These are phyloP conservation scores for Malacosoma neustria DNA, from an alignment of 2,888 invertebrate species.

Conservation along the genomic window DNA sequence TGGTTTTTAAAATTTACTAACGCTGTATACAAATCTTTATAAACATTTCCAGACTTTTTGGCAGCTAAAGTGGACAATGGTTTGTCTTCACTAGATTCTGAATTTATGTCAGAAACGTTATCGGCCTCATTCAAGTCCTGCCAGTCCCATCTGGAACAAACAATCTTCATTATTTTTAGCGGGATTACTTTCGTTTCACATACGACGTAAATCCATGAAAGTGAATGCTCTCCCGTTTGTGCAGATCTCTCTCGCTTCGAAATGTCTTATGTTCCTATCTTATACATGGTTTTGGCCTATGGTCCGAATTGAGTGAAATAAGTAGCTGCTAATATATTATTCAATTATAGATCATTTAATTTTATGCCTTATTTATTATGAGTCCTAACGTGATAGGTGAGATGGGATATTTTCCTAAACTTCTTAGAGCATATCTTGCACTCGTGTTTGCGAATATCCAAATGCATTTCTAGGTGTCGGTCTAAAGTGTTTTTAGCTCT, in stretches of 20 bases:
- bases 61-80: slow-evolving; percentile 34
- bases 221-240: too few relatives aligned
- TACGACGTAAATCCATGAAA: background rate
- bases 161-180: slow-evolving; percentile 26
- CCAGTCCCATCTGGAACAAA: slow-evolving; percentile 47
- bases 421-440: slow-evolving; percentile 43
- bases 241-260: too few relatives aligned
- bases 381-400: slow-evolving; percentile 45
- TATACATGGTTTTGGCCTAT: too few relatives aligned
- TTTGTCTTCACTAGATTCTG: slow-evolving; percentile 29
- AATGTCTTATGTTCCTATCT: too few relatives aligned
- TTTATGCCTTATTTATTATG: slow-evolving; percentile 31
- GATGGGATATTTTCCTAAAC: slow-evolving; percentile 49
- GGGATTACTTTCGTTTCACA: slow-evolving; percentile 7
- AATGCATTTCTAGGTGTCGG: slow-evolving; percentile 43
- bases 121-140: slow-evolving; percentile 5
- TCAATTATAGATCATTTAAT: too few relatives aligned
- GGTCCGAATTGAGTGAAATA: too few relatives aligned
- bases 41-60: slow-evolving; percentile 22
- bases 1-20: slow-evolving; percentile 47
- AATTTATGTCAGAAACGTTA: background rate
- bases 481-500: slow-evolving; percentile 39
- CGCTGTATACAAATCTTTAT: slow-evolving; percentile 38
- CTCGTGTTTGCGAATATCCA: slow-evolving; percentile 33
- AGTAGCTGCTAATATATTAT: too few relatives aligned